Evolutionary conservation across 2,797 vertebrate genomes (phyloP).

Genomic region (Hemitrygon akajei): DNA sequence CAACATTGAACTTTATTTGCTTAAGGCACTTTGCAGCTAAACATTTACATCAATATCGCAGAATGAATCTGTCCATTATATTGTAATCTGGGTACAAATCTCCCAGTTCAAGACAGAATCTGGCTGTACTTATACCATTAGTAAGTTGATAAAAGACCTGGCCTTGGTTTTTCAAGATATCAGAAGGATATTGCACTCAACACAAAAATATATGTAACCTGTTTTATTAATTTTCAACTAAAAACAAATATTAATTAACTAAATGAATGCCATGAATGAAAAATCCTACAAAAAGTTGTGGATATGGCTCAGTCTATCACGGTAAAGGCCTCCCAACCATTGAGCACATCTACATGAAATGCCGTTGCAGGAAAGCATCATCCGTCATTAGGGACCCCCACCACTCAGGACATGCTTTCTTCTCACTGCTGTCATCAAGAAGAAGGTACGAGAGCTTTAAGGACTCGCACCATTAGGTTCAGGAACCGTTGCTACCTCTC

Average conservation of each 20-base stretch:
- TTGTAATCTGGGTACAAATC: neutral
- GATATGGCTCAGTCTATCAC: too few species aligned
- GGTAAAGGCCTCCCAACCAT: too few species aligned
- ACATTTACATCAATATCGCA: neutral
- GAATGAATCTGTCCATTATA: neutral
- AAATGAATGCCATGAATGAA: neutral
- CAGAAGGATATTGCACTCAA: neutral
- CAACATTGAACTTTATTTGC: neutral
- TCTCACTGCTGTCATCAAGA: too few species aligned
- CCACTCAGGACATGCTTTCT: too few species aligned
- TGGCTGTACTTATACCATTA: neutral
- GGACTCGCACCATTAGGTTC: too few species aligned
- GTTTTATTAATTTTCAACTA: neutral
- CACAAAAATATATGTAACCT: neutral
- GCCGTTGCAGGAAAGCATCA: too few species aligned
- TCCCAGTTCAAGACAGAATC: neutral
- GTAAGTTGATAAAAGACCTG: neutral
- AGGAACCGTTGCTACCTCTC: too few species aligned
- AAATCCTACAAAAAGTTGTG: neutral
- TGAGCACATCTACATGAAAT: too few species aligned
- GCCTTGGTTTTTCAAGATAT: neutral
- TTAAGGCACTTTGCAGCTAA: neutral
- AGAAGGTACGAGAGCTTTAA: too few species aligned
- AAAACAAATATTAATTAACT: neutral
- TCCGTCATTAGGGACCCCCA: too few species aligned